These are phyloP conservation scores for Aurelia sp. DNA, from an alignment of 30 jellyfish, hydroid and myxozoan species.

Conservation along the genomic window DNA sequence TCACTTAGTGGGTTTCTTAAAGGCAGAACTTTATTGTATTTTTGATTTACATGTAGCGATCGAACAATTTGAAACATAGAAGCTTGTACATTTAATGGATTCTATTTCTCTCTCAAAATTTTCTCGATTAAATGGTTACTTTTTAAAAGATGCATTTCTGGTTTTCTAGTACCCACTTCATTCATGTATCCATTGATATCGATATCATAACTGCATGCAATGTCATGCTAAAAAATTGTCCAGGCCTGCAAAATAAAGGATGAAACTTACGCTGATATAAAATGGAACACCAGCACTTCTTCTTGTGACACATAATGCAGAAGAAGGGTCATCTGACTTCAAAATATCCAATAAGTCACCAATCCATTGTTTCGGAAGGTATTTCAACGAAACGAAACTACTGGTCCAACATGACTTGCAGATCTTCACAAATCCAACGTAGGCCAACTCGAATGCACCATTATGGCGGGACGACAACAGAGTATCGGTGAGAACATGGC, in stretches of 20 bases:
- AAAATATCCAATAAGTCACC: conserved; percentile 44
- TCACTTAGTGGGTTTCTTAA: too few relatives aligned
- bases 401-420: conserved; percentile 80
- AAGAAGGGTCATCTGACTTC: conserved; percentile 24
- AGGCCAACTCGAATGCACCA: conserved; percentile 95
- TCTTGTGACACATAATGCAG: conserved; percentile 77
- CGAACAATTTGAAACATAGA: too few relatives aligned
- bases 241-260: background rate
- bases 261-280: conserved; percentile 65
- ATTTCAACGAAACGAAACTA: conserved; percentile 7
- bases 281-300: conserved; percentile 97
- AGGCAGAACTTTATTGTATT: too few relatives aligned
- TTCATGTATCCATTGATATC: too few relatives aligned
- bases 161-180: too few relatives aligned
- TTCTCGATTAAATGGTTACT: too few relatives aligned
- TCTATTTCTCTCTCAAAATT: too few relatives aligned
- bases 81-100: too few relatives aligned
- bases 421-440: conserved; percentile 80
- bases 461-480: conserved; percentile 82
- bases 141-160: too few relatives aligned
- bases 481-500: conserved; percentile 68
- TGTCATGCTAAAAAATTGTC: too few relatives aligned
- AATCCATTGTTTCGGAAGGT: conserved; percentile 65
- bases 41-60: too few relatives aligned
- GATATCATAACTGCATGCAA: too few relatives aligned